Conservation (phyloP, 2,888 invertebrate species). For the Tyria jacobaeae region DNA sequence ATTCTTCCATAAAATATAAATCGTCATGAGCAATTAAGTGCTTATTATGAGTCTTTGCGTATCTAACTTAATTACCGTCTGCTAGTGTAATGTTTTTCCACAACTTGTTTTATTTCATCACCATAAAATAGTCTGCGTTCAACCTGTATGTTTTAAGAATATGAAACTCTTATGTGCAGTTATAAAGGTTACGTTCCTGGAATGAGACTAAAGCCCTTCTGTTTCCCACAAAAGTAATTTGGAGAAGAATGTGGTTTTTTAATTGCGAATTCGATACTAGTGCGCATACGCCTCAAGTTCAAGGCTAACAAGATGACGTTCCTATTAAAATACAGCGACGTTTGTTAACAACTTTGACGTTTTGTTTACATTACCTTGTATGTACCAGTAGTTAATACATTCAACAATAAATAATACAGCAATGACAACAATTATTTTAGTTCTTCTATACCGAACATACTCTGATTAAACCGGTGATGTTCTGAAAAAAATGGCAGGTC, state of each 20-base stretch:
- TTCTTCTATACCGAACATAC: neutral
- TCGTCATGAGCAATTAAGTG: too few species aligned
- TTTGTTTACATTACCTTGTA: slow-evolving; percentile 3
- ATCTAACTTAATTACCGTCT: neutral
- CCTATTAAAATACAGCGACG: neutral
- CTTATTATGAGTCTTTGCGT: neutral
- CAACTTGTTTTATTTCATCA: neutral
- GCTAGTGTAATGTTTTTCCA: neutral
- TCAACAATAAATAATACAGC: neutral
- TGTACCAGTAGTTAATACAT: neutral
- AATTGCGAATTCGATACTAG: neutral
- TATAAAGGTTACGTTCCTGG: neutral
- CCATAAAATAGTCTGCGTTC: neutral
- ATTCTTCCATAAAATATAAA: too few species aligned
- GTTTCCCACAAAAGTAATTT: neutral
- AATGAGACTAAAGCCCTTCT: slow-evolving; percentile 12
- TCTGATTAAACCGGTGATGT: too few species aligned
- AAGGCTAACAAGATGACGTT: slow-evolving; percentile 10
- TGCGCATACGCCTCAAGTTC: slow-evolving; percentile 11
- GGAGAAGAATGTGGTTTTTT: slow-evolving; percentile 11
- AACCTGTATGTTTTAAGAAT: neutral
- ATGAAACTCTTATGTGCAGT: slow-evolving; percentile 2
- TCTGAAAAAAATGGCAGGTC: too few species aligned
- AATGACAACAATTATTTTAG: neutral
- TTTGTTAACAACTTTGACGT: too few species aligned